phyloP scores from a whole-genome alignment of 2,797 vertebrate genomes.

The Octomys mimax region DNA sequence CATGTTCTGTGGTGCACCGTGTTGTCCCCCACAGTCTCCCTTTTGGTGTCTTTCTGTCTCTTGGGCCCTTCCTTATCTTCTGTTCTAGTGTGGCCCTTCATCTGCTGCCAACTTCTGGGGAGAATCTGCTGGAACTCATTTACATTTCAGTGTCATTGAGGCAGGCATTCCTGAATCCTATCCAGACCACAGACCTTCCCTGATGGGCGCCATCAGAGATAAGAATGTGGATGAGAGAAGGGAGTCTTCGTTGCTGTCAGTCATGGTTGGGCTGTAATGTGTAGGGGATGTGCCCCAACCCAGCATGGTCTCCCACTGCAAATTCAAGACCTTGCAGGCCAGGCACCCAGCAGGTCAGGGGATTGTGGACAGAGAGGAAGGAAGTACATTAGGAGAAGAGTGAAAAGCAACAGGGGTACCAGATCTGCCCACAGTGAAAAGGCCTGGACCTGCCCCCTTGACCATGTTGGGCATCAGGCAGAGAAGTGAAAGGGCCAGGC shows the following conservation, averaged over 20 bases:
- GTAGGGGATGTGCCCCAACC: no score
- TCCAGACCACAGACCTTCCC: background rate
- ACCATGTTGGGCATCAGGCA: no score
- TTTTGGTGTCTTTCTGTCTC: background rate
- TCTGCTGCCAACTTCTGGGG: background rate
- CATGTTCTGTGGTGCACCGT: background rate
- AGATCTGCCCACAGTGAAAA: no score
- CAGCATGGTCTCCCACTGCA: no score
- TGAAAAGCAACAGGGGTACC: no score
- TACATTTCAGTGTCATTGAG: background rate
- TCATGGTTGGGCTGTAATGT: background rate
- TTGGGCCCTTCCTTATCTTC: background rate
- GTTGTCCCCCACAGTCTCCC: background rate
- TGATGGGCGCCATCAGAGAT: background rate
- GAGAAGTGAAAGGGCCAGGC: no score
- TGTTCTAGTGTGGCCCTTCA: background rate
- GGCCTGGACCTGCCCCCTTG: no score
- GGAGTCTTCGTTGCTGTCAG: background rate
- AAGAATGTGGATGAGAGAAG: background rate
- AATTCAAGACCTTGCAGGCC: no score
- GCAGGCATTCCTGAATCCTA: no score
- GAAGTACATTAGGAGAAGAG: no score
- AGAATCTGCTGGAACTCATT: background rate
- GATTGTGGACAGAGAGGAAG: no score
- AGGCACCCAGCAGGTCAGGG: no score